Base-by-base conservation (phyloP, 37 sponge, comb jelly and placozoan species). In the Chondrosia reniformis region DNA sequence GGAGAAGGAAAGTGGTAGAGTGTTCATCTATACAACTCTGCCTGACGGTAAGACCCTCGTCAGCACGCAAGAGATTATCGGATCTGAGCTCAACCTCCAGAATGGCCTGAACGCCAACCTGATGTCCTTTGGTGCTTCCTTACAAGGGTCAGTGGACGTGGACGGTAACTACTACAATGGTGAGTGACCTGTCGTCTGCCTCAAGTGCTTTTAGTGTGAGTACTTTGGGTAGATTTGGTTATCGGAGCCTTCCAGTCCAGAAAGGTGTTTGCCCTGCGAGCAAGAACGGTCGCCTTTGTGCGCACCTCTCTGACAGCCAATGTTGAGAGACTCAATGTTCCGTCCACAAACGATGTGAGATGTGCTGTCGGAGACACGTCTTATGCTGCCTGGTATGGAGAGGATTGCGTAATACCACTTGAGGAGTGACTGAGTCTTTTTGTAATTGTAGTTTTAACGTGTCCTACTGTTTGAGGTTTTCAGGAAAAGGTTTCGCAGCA, bases 141-240 rank as follows among this genome's bases (percentile, higher is more conserved):
- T 90, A 41, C 75, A 86, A 37, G 82, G 86, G 59, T 64, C 67
- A 28, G 76, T 83, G 32, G 91, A 90, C 57, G 80, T 90, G 30
- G 91, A 90, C 72, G 83, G 72, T 0, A 90, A 91, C 76, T 54
- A 44, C 5, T 80, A 81, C 64, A 91, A 91, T 83, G 91, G 91
- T 91, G 55, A 43, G 74, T 73, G 74, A 2, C 3, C n/a, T 38
- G 5, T n/a, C 22, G 25, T 37, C 27, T 37, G 27, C n/a, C 4
- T 38, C 42, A 12, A 10, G 1, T 73, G 15, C 12, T 13, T 69
- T 15, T 69, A 5, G 13, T n/a, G n/a, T n/a, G n/a, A n/a, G n/a
- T n/a, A 44, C 43, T 45, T 39, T 45, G 12, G 49, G 0, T 74
- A 90, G 90, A 90, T 76, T 76, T 90, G 74, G 86, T 75, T 44